These are phyloP conservation scores for Noctuana brunneofusca DNA, from an alignment of 2,888 invertebrate species.

Conservation along the genomic window DNA sequence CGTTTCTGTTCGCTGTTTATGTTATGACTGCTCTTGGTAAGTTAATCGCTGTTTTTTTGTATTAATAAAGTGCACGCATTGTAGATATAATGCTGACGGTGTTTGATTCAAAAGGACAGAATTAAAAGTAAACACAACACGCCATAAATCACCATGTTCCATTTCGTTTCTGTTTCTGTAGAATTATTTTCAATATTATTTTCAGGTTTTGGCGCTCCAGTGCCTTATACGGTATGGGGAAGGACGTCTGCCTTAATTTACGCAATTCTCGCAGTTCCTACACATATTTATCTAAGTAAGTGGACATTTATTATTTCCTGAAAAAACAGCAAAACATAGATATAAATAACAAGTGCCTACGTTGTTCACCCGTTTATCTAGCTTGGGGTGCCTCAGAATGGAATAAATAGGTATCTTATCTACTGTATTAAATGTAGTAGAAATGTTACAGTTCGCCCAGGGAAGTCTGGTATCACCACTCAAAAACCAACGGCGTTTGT, in stretches of 20 bases:
- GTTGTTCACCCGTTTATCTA: too few species aligned
- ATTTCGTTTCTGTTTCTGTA: not conserved
- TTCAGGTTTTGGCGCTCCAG: constrained; percentile 88
- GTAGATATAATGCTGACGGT: too few species aligned
- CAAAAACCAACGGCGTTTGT: too few species aligned
- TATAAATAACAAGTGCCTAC: too few species aligned
- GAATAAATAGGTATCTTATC: too few species aligned
- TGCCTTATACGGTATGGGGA: constrained; percentile 85
- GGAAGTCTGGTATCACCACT: too few species aligned
- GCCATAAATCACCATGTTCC: not conserved
- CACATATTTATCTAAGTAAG: constrained; percentile 84
- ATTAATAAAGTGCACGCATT: too few species aligned
- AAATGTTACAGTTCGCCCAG: too few species aligned
- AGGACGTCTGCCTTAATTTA: constrained; percentile 84
- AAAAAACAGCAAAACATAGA: not conserved
- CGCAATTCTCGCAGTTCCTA: constrained; percentile 85
- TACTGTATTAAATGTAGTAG: too few species aligned
- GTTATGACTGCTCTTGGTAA: constrained; percentile 87
- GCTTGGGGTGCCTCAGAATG: too few species aligned
- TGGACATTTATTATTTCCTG: constrained; percentile 11
- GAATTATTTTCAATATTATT: not conserved
- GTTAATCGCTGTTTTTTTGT: not conserved
- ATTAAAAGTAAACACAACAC: not conserved
- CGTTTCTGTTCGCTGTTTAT: too few species aligned
- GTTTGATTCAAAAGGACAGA: too few species aligned